These are phyloP conservation scores for Ficedula albicollis DNA, from an alignment of 2,797 vertebrate genomes.

Conservation along the genomic window DNA sequence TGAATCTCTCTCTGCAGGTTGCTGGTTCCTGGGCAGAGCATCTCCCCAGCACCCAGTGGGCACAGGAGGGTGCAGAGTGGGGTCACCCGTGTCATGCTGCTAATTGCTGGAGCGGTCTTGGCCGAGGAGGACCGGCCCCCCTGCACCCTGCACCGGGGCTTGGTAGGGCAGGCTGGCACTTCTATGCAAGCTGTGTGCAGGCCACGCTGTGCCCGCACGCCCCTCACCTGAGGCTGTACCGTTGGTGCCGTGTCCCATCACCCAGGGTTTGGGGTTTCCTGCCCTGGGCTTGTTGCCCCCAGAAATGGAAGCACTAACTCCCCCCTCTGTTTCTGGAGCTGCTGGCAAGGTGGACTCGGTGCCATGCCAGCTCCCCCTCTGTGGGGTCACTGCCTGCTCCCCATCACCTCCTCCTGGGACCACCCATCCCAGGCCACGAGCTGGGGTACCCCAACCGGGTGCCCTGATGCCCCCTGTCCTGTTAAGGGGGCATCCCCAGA, in stretches of 20 bases:
- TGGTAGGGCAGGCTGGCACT: slow-evolving; percentile 19
- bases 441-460: neutral
- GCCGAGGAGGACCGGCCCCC: neutral
- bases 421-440: neutral
- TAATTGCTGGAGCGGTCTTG: neutral
- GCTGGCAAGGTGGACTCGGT: neutral
- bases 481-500: neutral
- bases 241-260: neutral
- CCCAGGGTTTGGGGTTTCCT: neutral
- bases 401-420: slow-evolving; percentile 26
- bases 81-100: slow-evolving; percentile 19
- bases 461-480: neutral
- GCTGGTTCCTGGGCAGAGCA: neutral
- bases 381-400: slow-evolving; percentile 37
- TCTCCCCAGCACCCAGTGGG: neutral
- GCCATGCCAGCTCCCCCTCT: slow-evolving; percentile 1
- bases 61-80: slow-evolving; percentile 35
- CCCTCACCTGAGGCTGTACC: neutral
- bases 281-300: neutral
- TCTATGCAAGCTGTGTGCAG: slow-evolving; percentile 63
- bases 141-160: neutral
- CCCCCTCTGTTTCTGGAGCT: slow-evolving; percentile 56
- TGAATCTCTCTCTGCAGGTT: neutral
- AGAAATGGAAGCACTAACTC: slow-evolving; percentile 66
- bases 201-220: neutral